Base-by-base conservation (phyloP, 2,113 vertebrate species). In the Platichthys stellatus region DNA sequence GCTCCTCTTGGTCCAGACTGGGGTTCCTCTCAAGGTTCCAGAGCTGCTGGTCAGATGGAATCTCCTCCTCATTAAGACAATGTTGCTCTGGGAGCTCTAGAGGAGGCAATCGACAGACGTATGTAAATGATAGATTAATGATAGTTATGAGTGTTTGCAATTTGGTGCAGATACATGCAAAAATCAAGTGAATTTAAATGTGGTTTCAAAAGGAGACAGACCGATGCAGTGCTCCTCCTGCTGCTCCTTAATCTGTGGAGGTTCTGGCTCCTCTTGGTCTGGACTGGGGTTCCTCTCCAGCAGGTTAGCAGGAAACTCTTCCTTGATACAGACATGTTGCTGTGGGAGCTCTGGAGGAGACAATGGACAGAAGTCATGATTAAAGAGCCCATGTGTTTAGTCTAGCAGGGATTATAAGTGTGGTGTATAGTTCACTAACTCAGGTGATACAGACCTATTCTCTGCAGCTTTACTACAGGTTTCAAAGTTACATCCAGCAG, bases 371-470 rank as follows among this genome's bases (percentile, higher is more conserved):
- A 51, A 20, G 6, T 18, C 15, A 20, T 7, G 5, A 51, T 38
- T n/a, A 51, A 20, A 5, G 5, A 51, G 15, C 5, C 6, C 49
- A 51, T 51, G 5, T 17, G 2, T 51, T 51, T 51, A 51, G 31
- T 20, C 49, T 51, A 51, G 8, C 18, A 51, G 15, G 18, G 18
- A 6, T 51, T 51, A 20, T 14, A 51, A 51, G 49, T 45, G 43
- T 45, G 43, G 43, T 69, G 35, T 61, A 28, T 1, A 73, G 2
- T 3, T 43, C 58, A 2, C 9, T 4, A 70, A 21, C 3, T 70
- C 61, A 0, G 61, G 76, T 23, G 20, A 38, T 82, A 17, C 76
- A 80, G 64, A 54, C 17, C 35, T 38, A 10, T 38, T 38, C 35
- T 38, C 35, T 38, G 35, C 35, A 38, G 35, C 35, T 38, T 10